Evolutionary conservation across 2,113 vertebrate genomes (phyloP), one percentile per base, ranked within the genome.

Genomic region (Aspiorhynchus laticeps): DNA sequence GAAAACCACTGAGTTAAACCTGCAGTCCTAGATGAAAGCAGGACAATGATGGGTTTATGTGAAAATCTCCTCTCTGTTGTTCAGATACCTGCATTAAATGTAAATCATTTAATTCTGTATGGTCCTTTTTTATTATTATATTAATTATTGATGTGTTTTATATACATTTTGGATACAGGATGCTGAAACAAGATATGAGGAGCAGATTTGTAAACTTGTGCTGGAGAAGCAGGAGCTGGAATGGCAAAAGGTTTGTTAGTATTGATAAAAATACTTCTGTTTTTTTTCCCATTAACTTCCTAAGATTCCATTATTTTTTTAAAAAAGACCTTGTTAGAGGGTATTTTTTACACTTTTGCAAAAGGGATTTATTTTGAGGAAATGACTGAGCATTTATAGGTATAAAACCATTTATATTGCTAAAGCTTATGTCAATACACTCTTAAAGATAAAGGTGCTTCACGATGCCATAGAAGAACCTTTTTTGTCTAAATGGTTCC

Each of bases 171-270:
- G 2, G 21, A 73, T 86, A 83, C 92, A 99, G 98, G 95, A 97
- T 93, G 93, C 96, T 61, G 96, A 98, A 93, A 91, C 85, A 6
- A 93, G 94, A 63, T 95, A 96, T 91, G 97, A 98, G 93, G 95
- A 96, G 31, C 97, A 97, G 90, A 96, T 98, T 89, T 94, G 92
- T 91, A 97, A 96, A 89, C 94, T 97, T 88, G 94, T 96, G 85
- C 9, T 97, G 93, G 97, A 99, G 91, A 98, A 95, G 56, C 97
- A 98, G 90, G 98, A 99, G 91, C 93, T 98, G 85, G 96, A 96
- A 82, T 98, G 97, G 97, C 95, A 97, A 90, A 97, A 97, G 94
- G 97, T 98, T 88, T 28, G 33, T 86, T 88, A 94, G 92, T 91
- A 93, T 51, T 90, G 75, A 51, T 75, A 41, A 67, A 46, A 41